A percentile compares a stretch with the other conserved stretches of the same genome.
These are phyloP conservation scores for Pristionchus fissidentatus DNA, from an alignment of 2,888 invertebrate genomes.

Conservation along the genomic window DNA sequence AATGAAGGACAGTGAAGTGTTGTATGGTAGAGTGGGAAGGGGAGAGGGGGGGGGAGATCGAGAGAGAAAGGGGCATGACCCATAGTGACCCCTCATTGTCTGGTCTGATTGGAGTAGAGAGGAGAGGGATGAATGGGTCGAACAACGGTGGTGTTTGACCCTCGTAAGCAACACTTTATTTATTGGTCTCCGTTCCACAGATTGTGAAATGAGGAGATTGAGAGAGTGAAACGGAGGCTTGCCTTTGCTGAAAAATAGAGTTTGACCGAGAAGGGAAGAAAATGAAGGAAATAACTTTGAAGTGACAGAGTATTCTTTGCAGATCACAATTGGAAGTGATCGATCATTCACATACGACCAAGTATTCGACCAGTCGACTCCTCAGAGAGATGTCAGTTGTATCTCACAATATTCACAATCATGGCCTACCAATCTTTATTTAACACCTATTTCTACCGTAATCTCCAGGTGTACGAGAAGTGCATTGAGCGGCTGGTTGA, in stretches of 20 bases:
- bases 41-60: neutral
- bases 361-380: slow-evolving; percentile 88
- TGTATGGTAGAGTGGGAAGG: neutral
- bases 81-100: slow-evolving; percentile 18
- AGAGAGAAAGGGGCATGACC: neutral
- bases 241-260: no score
- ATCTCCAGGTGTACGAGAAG: slow-evolving; percentile 84
- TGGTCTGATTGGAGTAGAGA: neutral
- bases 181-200: neutral
- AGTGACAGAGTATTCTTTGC: neutral
- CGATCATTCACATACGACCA: slow-evolving; percentile 85
- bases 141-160: slow-evolving; percentile 65
- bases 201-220: neutral
- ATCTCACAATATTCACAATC: neutral
- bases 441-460: neutral
- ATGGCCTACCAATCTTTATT: neutral
- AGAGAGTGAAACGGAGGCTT: slow-evolving; percentile 75
- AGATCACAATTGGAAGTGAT: slow-evolving; percentile 82
- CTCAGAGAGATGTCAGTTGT: slow-evolving; percentile 76
- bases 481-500: slow-evolving; percentile 90
- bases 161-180: neutral
- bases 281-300: slow-evolving; percentile 60
- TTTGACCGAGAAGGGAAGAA: no score
- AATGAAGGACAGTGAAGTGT: slow-evolving; percentile 12
- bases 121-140: slow-evolving; percentile 58